A percentile compares a stretch with the other conserved stretches of the same genome.
phyloP scores from a whole-genome alignment of 2,888 invertebrate species.

The Phyto melanocephala region DNA sequence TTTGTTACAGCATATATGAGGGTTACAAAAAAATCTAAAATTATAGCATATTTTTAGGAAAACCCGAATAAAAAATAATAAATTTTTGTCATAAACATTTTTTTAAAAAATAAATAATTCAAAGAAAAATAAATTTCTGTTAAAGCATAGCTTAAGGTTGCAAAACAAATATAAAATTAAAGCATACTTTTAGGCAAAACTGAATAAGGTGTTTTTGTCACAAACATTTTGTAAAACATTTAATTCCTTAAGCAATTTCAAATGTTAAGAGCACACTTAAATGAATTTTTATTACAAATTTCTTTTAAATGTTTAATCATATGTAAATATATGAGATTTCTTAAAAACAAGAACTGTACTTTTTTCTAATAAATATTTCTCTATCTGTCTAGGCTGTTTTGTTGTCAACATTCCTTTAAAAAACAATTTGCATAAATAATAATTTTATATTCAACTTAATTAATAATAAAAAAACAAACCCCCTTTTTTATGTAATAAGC shows the following conservation, averaged over 20 bases:
- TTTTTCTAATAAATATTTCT: background rate
- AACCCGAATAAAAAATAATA: too few relatives aligned
- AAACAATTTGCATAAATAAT: slow-evolving; percentile 63
- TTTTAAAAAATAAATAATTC: too few relatives aligned
- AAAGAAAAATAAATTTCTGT: background rate
- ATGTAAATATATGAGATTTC: background rate
- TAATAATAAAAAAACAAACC: slow-evolving; percentile 58
- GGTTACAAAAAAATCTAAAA: too few relatives aligned
- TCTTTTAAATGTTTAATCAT: background rate
- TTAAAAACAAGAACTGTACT: slow-evolving; percentile 52
- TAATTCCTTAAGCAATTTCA: too few relatives aligned
- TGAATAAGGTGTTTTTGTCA: background rate
- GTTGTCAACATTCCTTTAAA: slow-evolving; percentile 18
- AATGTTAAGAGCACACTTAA: too few relatives aligned
- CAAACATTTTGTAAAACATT: background rate
- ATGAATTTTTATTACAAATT: too few relatives aligned
- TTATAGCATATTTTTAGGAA: too few relatives aligned
- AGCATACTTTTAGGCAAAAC: background rate
- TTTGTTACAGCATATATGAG: too few relatives aligned
- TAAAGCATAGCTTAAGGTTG: background rate
- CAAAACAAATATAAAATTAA: background rate
- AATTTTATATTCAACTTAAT: slow-evolving; percentile 63
- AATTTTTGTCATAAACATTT: too few relatives aligned
- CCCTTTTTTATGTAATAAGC: slow-evolving; percentile 22
- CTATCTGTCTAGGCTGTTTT: background rate